These are phyloP conservation scores for Chesias legatella DNA, from an alignment of 2,888 invertebrate genomes.

Conservation along the genomic window DNA sequence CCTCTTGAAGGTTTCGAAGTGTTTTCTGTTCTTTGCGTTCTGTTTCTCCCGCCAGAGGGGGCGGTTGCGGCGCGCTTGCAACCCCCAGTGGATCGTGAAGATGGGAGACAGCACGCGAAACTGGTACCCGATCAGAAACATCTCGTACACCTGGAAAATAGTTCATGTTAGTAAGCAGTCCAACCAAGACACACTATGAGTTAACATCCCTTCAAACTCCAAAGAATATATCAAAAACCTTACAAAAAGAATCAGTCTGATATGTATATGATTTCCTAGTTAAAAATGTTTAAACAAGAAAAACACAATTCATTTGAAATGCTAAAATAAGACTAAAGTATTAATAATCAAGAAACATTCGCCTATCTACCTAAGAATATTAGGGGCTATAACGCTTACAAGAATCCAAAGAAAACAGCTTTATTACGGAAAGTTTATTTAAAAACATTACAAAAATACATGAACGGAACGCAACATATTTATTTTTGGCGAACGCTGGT, in stretches of 20 bases:
- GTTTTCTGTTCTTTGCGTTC: constrained; percentile 89
- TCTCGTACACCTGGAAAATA: constrained; percentile 90
- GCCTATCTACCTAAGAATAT: background rate
- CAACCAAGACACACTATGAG: too few relatives aligned
- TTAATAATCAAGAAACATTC: too few relatives aligned
- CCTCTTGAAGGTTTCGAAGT: constrained; percentile 90
- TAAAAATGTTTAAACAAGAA: too few relatives aligned
- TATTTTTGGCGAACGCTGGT: constrained; percentile 3
- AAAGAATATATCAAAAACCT: too few relatives aligned
- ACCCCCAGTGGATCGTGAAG: constrained; percentile 94
- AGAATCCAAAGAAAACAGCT: constrained; percentile 26
- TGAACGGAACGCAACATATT: constrained; percentile 22
- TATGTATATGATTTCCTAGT: too few relatives aligned
- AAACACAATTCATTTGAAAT: too few relatives aligned
- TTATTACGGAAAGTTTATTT: constrained; percentile 37
- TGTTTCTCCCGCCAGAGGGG: constrained; percentile 94
- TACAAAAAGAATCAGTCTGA: too few relatives aligned
- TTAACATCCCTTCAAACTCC: too few relatives aligned
- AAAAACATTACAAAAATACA: constrained; percentile 50
- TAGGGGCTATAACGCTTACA: constrained; percentile 2
- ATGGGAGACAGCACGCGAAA: constrained; percentile 93
- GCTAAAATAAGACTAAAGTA: too few relatives aligned
- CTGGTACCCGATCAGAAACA: constrained; percentile 93
- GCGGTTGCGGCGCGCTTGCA: constrained; percentile 88
- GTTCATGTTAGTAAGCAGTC: background rate